These are phyloP conservation scores for Peromyscus californicus DNA, from an alignment of 2,113 vertebrate species.

Conservation along the genomic window DNA sequence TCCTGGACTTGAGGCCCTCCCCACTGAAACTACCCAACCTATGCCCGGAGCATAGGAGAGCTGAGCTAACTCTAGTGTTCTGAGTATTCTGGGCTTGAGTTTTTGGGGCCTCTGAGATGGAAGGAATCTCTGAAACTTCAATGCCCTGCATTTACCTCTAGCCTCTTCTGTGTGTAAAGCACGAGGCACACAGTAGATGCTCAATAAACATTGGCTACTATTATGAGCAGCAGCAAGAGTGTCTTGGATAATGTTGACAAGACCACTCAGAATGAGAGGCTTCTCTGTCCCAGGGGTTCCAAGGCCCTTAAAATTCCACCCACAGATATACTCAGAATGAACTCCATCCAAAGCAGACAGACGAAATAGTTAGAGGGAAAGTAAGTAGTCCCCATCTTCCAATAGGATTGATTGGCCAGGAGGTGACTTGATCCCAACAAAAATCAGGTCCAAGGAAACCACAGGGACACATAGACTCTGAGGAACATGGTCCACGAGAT, in stretches of 20 bases:
- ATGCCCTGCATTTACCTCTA: neutral
- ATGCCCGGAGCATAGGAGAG: neutral
- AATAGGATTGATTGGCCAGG: neutral
- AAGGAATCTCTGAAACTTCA: neutral
- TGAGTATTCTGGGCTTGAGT: neutral
- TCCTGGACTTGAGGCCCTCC: neutral
- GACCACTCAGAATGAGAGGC: neutral
- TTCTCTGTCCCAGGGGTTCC: neutral
- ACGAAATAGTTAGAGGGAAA: neutral
- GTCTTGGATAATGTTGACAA: conserved; percentile 48
- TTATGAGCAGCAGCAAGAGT: conserved; percentile 14
- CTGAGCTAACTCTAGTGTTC: neutral
- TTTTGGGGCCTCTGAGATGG: neutral
- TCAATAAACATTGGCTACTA: conserved; percentile 32
- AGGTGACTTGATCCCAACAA: neutral
- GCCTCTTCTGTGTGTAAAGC: conserved; percentile 1
- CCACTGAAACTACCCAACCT: neutral
- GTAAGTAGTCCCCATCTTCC: neutral
- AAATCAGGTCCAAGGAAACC: conserved; percentile 28
- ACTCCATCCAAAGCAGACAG: neutral
- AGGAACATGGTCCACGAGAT: neutral
- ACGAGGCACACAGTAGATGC: neutral
- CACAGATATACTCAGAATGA: neutral
- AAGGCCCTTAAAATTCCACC: conserved; percentile 54
- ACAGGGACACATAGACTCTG: neutral